These are phyloP conservation scores for Sitta carolinensis DNA, from an alignment of 2,797 vertebrate genomes.

Conservation along the genomic window DNA sequence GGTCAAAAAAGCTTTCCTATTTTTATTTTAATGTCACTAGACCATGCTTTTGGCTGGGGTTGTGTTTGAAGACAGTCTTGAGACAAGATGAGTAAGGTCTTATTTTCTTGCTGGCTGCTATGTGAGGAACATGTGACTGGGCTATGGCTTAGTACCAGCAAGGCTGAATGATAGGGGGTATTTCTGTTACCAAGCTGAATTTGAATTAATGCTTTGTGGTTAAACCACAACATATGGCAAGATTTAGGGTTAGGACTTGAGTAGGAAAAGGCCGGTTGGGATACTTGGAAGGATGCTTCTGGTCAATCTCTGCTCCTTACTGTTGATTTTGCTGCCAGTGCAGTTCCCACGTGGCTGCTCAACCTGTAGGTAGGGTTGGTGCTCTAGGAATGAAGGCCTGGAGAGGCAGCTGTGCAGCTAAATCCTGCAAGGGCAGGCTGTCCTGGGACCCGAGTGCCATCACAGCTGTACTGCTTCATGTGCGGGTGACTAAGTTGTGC, in stretches of 20 bases:
- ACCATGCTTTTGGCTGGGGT: slow-evolving; percentile 34
- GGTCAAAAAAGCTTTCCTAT: slow-evolving; percentile 86
- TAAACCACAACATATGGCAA: neutral
- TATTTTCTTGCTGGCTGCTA: slow-evolving; percentile 1
- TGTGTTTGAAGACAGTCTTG: slow-evolving; percentile 25
- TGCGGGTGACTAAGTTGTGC: neutral
- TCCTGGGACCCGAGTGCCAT: neutral
- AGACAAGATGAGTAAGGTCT: slow-evolving; percentile 4
- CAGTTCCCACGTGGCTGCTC: neutral
- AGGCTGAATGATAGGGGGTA: neutral
- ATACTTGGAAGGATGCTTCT: neutral
- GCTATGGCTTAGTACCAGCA: neutral
- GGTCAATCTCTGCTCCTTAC: neutral
- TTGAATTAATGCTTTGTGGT: neutral
- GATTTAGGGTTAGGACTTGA: neutral
- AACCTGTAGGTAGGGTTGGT: neutral
- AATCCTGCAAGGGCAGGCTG: neutral
- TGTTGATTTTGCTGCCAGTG: neutral
- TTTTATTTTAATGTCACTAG: slow-evolving; percentile 87
- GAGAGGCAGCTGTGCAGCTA: neutral
- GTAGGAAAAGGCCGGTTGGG: neutral
- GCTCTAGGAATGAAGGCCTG: neutral
- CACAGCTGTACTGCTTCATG: accelerated
- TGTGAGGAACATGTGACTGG: neutral
- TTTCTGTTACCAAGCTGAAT: neutral